Base-by-base conservation (phyloP, 1,140 invertebrate genomes). In the Spodoptera frugiperda region DNA sequence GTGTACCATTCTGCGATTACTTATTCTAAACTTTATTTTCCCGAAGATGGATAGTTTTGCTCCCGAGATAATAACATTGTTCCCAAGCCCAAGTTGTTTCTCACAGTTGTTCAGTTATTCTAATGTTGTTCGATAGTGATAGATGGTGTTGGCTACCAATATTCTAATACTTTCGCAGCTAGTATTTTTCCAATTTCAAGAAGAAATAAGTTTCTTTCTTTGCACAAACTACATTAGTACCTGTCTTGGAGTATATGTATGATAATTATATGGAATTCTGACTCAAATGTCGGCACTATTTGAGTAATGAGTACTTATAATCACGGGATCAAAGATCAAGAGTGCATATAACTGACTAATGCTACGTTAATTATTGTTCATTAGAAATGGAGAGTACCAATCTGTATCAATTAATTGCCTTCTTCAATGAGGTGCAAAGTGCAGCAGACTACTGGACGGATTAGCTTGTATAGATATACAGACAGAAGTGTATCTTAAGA, bases 251-350 rank as follows among this genome's bases (percentile, higher is more conserved):
- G 4, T 39, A 0, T 39, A 9, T 4, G 5, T 39, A 6, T 9
- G 5, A 39, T 1, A 10, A 39, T 39, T 39, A 8, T 6, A 39
- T 39, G 0, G 33, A 39, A 9, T 39, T 4, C 33, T 39, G 33
- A 39, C 19, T 57, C 54, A 57, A 57, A 30, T 1, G 54, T 57
- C 54, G 54, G 19, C 21, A 14, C 6, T 12, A 57, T 57, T 54
- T 57, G 19, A 57, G 21, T 30, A 11, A 25, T 55, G 54, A 57
- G 21, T 30, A 25, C 21, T 21, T 21, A 12, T 57, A 57, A 57
- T 57, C 54, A n/a, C 12, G 14, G 54, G 54, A 57, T 11, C 54
- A 57, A 57, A 57, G 54, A 57, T 57, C 54, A 57, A 25, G 11
- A 25, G 54, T 30, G 25, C 54, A 57, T 55, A 14, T 25, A 14